A percentile compares a stretch with the other conserved stretches of the same genome.
Evolutionary conservation across 1,140 invertebrate species (phyloP).

Genomic region (Drosophila leontia): DNA sequence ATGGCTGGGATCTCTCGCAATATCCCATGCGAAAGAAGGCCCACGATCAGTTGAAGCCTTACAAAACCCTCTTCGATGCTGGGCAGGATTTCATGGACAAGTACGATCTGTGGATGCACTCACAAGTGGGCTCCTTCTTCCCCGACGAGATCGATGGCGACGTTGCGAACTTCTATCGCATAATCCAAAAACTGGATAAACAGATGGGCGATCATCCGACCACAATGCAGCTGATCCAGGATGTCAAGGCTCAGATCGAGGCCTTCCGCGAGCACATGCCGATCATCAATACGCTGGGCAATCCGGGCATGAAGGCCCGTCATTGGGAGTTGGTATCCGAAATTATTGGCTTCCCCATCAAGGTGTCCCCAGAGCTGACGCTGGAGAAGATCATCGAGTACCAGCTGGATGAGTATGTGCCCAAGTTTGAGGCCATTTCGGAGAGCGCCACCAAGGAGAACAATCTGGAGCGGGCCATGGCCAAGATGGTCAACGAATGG

Average conservation of each 20-base stretch:
- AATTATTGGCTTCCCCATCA: conserved; percentile 96
- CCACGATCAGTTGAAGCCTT: conserved; percentile 92
- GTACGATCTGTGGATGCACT: conserved; percentile 93
- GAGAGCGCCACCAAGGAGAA: conserved; percentile 98
- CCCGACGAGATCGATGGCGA: conserved; percentile 95
- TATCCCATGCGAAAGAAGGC: conserved; percentile 93
- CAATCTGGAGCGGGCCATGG: conserved; percentile 94
- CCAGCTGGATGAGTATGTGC: conserved; percentile 94
- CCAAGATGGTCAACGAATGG: conserved; percentile 98
- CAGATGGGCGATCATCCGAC: conserved; percentile 90
- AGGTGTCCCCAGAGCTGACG: conserved; percentile 93
- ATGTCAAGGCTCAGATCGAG: conserved; percentile 90
- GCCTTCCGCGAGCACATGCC: conserved; percentile 96
- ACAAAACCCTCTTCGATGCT: conserved; percentile 95
- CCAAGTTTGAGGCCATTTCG: conserved; percentile 96
- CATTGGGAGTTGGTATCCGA: conserved; percentile 99
- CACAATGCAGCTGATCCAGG: conserved; percentile 88
- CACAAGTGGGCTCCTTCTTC: conserved; percentile 92
- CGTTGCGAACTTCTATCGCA: conserved; percentile 91
- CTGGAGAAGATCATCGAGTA: conserved; percentile 97
- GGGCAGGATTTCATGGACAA: conserved; percentile 94
- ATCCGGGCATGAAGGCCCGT: conserved; percentile 95
- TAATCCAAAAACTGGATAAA: conserved; percentile 95
- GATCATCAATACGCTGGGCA: conserved; percentile 95
- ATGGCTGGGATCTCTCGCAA: conserved; percentile 94